Conservation (phyloP, 2,113 vertebrate species). For the Pomatostomus ruficeps region DNA sequence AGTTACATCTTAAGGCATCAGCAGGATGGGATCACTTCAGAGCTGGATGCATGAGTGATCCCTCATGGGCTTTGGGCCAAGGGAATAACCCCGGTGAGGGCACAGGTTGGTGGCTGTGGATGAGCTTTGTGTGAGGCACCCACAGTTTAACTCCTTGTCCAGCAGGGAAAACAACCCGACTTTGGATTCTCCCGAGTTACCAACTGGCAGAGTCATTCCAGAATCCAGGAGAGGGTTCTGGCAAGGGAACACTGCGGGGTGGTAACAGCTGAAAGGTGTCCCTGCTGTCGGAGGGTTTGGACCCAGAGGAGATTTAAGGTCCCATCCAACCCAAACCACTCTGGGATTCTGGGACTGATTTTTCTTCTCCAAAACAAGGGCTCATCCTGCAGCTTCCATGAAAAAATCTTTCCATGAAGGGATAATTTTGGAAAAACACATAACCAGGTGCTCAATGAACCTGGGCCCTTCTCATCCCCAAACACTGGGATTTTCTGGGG, state of each 20-base stretch:
- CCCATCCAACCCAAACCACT: background rate
- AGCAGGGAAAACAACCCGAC: background rate
- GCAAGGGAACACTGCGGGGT: background rate
- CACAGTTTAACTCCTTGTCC: background rate
- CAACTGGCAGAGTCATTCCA: background rate
- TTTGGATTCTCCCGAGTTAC: background rate
- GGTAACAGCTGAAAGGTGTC: background rate
- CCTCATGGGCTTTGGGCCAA: background rate
- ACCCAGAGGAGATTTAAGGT: background rate
- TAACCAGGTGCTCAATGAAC: background rate
- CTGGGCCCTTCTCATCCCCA: background rate
- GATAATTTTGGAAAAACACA: background rate
- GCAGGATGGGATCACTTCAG: background rate
- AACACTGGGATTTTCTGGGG: background rate
- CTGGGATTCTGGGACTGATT: background rate
- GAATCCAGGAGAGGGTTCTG: background rate
- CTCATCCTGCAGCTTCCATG: background rate
- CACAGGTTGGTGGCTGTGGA: rapidly evolving
- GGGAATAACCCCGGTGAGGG: background rate
- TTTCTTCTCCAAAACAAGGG: background rate
- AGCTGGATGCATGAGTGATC: rapidly evolving
- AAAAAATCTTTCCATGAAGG: too few species aligned
- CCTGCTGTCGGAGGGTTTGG: background rate
- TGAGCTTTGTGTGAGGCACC: background rate
- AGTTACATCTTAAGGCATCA: too few species aligned